These are phyloP conservation scores for Hoplodrina ambigua DNA, from an alignment of 2,888 invertebrate species.

Conservation along the genomic window DNA sequence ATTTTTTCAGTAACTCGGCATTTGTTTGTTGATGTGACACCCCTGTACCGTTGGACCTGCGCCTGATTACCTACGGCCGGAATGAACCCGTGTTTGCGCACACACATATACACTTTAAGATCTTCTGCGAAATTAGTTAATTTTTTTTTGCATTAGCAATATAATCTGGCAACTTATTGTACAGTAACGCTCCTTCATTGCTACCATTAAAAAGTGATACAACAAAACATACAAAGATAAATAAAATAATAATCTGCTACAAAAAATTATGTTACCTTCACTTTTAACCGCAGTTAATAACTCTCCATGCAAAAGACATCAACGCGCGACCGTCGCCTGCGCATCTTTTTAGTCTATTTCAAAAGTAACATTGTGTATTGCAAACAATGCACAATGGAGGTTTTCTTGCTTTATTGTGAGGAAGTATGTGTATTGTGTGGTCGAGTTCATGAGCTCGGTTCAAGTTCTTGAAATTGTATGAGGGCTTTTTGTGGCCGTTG, in stretches of 20 bases:
- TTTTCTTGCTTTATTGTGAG: conserved; percentile 65
- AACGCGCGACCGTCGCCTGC: conserved; percentile 61
- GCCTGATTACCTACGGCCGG: no score
- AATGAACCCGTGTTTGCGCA: no score
- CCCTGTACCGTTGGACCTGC: no score
- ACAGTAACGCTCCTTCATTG: no score
- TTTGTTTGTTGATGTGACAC: no score
- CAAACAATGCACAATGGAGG: conserved; percentile 74
- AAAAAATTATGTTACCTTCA: conserved; percentile 9
- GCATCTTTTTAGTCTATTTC: conserved; percentile 65
- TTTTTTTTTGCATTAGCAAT: no score
- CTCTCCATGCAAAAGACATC: conserved; percentile 71
- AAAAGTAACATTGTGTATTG: conserved; percentile 58
- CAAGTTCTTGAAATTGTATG: conserved; percentile 44
- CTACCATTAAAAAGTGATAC: not conserved
- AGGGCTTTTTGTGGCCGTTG: conserved; percentile 23
- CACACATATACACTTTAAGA: no score
- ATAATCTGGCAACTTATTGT: no score
- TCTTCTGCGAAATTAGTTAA: no score
- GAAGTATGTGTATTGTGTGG: conserved; percentile 62
- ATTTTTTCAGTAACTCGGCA: no score
- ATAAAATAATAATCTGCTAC: not conserved
- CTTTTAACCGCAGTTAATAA: conserved; percentile 37
- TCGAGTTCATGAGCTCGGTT: conserved; percentile 45
- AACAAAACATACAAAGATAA: not conserved